phyloP scores from a whole-genome alignment of 2,888 invertebrate genomes.

The Shargacucullia verbasci region DNA sequence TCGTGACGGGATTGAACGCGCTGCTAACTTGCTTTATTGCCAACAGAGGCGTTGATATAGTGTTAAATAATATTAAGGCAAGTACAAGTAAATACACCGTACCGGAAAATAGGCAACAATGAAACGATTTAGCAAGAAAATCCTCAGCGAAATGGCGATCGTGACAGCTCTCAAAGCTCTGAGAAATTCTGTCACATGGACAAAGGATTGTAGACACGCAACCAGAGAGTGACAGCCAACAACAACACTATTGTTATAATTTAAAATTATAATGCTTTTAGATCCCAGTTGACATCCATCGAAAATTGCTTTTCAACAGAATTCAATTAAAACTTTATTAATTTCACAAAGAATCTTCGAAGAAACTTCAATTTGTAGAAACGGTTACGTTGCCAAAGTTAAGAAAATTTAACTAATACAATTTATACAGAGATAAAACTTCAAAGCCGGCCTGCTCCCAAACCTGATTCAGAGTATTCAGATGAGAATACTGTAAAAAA shows the following conservation, averaged over 20 bases:
- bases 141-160: slow-evolving; percentile 67
- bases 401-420: slow-evolving; percentile 81
- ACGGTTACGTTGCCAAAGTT: slow-evolving; percentile 78
- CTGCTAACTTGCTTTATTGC: slow-evolving; percentile 52
- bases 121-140: slow-evolving; percentile 69
- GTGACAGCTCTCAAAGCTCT: slow-evolving; percentile 66
- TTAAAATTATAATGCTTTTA: slow-evolving; percentile 46
- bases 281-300: slow-evolving; percentile 70
- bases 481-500: slow-evolving; percentile 39
- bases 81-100: slow-evolving; percentile 34
- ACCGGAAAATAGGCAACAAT: slow-evolving; percentile 53
- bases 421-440: slow-evolving; percentile 81
- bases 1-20: slow-evolving; percentile 65
- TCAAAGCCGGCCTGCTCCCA: slow-evolving; percentile 54
- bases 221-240: slow-evolving; percentile 42
- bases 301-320: slow-evolving; percentile 78
- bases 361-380: slow-evolving; percentile 78
- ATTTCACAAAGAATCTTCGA: slow-evolving; percentile 81
- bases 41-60: slow-evolving; percentile 41
- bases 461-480: slow-evolving; percentile 41
- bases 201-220: slow-evolving; percentile 70
- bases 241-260: slow-evolving; percentile 33
- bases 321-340: slow-evolving; percentile 88
- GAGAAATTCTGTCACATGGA: slow-evolving; percentile 67
- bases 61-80: slow-evolving; percentile 22